Evolutionary conservation across 1,140 invertebrate species (phyloP).

Genomic region (Nymphalis io): DNA sequence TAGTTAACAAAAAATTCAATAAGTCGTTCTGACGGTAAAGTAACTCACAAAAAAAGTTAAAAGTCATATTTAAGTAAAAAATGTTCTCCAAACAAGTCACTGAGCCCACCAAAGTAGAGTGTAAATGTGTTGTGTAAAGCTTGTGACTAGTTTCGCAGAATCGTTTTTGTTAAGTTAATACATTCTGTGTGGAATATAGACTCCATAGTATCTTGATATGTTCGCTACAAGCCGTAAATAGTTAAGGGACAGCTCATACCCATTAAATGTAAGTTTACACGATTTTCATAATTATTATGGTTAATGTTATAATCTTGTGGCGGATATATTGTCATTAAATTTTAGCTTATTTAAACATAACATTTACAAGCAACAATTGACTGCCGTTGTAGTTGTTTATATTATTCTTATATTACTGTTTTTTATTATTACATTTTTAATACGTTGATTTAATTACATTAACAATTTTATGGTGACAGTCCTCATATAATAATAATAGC

Average conservation of each 20-base stretch:
- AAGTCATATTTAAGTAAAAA: conserved; percentile 17
- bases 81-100: conserved; percentile 40
- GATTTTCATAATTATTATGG: too few species aligned
- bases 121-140: conserved; percentile 66
- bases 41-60: neutral
- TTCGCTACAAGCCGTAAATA: neutral
- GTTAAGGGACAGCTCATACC: neutral
- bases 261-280: neutral
- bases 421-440: too few species aligned
- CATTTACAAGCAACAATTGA: too few species aligned
- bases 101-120: conserved; percentile 31
- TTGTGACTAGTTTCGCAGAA: conserved; percentile 55
- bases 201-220: conserved; percentile 44
- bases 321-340: too few species aligned
- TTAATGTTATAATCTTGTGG: too few species aligned
- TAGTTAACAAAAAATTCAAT: neutral
- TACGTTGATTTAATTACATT: too few species aligned
- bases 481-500: neutral
- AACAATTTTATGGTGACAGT: neutral
- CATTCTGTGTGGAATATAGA: conserved; percentile 35
- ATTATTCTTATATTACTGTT: too few species aligned
- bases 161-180: conserved; percentile 57
- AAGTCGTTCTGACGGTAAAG: neutral
- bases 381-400: too few species aligned
- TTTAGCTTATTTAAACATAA: too few species aligned